Evolutionary conservation across 2,888 invertebrate species (phyloP).

Genomic region (Hydrotaea diabolus): DNA sequence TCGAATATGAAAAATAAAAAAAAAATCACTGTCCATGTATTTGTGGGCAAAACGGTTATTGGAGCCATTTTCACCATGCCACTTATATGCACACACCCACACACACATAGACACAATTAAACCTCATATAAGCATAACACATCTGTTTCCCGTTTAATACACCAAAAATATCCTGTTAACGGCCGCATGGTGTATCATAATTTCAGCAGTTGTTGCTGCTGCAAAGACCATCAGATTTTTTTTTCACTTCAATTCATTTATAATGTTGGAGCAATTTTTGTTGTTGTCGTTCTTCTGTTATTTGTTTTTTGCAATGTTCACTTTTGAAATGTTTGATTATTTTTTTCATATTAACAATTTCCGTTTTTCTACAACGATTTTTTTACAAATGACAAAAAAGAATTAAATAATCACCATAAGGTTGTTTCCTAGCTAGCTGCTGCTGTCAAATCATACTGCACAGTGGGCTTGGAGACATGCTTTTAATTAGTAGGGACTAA

Average conservation of each 20-base stretch:
- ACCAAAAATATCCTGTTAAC: conserved; percentile 70
- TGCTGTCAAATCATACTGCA: conserved; percentile 54
- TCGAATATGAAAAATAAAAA: conserved; percentile 52
- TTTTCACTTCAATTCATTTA: conserved; percentile 44
- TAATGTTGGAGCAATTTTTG: conserved; percentile 21
- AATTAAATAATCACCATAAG: conserved; percentile 25
- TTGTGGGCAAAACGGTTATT: neutral
- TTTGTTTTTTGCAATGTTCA: conserved; percentile 60
- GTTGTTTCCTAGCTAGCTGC: conserved; percentile 17
- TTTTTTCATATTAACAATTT: conserved; percentile 68
- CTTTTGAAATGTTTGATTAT: conserved; percentile 59
- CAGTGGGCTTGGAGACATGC: neutral
- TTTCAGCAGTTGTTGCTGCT: conserved; percentile 69
- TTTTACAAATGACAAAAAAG: conserved; percentile 21
- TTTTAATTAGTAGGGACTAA: too few species aligned
- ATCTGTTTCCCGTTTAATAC: conserved; percentile 69
- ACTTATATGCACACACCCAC: conserved; percentile 19
- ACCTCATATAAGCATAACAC: conserved; percentile 57
- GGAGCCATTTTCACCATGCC: conserved; percentile 26
- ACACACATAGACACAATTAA: conserved; percentile 65
- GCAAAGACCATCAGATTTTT: conserved; percentile 24
- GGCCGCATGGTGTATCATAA: conserved; percentile 71
- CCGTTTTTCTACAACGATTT: conserved; percentile 62
- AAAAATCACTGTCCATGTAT: neutral
- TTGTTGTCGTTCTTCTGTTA: neutral